A percentile compares a stretch with the other conserved stretches of the same genome.
Evolutionary conservation across 1,140 invertebrate species (phyloP).

Genomic region (Berghia stephanieae): DNA sequence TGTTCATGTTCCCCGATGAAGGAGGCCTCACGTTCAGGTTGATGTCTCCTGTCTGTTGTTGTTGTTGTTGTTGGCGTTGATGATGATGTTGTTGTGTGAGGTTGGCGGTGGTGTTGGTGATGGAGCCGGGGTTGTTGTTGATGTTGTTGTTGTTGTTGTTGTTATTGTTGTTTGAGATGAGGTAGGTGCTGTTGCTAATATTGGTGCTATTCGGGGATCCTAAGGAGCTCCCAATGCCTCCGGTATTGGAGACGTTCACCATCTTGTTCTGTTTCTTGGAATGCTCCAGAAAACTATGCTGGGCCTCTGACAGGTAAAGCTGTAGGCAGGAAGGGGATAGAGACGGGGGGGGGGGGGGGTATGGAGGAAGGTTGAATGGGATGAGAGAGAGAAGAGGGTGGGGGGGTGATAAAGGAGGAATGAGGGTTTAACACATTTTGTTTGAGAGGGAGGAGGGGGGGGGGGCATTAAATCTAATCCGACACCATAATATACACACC

Average conservation of each 20-base stretch:
- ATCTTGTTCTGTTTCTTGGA: constrained; percentile 32
- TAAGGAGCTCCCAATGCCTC: neutral
- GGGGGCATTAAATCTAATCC: too few species aligned
- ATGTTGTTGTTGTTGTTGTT: neutral
- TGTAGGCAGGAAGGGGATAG: neutral
- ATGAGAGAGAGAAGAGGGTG: too few species aligned
- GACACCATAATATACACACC: too few species aligned
- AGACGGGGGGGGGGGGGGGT: too few species aligned
- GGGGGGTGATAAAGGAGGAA: too few species aligned
- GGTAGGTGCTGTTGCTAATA: neutral
- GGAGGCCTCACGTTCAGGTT: neutral
- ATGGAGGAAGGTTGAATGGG: too few species aligned
- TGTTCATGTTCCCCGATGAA: neutral
- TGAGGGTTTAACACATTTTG: too few species aligned
- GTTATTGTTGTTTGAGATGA: neutral
- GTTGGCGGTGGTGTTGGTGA: neutral
- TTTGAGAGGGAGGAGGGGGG: too few species aligned
- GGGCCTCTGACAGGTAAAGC: constrained; percentile 55
- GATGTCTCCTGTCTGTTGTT: neutral
- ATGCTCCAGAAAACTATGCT: constrained; percentile 60
- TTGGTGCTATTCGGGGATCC: neutral
- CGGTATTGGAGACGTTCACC: neutral
- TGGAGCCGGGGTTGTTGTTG: neutral
- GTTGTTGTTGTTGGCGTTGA: too few species aligned
- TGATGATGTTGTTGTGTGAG: too few species aligned